Evolutionary conservation across 2,113 vertebrate species (phyloP).

Genomic region (Caracal caracal): DNA sequence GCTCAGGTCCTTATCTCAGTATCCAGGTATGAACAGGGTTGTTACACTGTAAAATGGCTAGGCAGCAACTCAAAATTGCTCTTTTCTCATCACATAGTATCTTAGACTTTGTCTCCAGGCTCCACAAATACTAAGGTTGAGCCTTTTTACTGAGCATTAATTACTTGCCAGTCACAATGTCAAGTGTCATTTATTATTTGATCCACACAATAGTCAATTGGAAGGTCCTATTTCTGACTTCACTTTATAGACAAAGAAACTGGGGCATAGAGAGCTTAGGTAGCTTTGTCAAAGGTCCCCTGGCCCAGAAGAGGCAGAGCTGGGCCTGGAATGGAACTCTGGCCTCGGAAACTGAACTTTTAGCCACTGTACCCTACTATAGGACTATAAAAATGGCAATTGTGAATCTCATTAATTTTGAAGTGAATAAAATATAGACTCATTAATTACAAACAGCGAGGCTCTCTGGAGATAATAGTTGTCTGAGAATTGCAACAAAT

Average conservation of each 20-base stretch:
- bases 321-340: not conserved
- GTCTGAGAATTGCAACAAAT: slow-evolving; percentile 5
- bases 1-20: not conserved
- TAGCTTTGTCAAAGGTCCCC: not conserved
- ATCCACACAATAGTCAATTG: not conserved
- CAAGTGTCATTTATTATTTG: not conserved
- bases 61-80: not conserved
- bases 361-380: not conserved
- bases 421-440: not conserved
- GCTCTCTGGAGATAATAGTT: not conserved
- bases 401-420: not conserved
- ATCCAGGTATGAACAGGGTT: not conserved
- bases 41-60: not conserved
- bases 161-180: not conserved
- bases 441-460: not conserved
- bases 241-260: not conserved
- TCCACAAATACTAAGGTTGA: not conserved
- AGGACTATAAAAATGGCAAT: not conserved
- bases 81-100: not conserved
- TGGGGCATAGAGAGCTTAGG: not conserved
- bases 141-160: not conserved
- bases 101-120: not conserved
- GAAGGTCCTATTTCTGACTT: not conserved
- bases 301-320: not conserved
- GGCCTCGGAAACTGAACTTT: not conserved